Evolutionary conservation across 2,797 vertebrate species (phyloP), one percentile per base, ranked within the genome.

Genomic region (Gambusia yucatana): DNA sequence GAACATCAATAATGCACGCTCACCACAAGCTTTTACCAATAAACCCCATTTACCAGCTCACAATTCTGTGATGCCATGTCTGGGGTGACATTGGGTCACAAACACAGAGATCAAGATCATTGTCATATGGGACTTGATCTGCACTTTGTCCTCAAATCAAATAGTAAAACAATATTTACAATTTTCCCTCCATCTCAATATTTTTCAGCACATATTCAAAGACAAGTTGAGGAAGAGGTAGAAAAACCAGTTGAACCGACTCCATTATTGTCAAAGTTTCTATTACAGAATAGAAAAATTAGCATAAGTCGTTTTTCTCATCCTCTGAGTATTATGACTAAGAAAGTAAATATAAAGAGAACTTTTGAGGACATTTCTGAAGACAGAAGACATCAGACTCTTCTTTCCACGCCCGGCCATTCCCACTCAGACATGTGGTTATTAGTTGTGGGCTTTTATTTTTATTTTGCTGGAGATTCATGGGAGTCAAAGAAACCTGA

Each of bases 1-100:
- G 59, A 72, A 78, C 65, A 88, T 91, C 30, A 91, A 93, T 92
- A 87, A 90, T 92, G 74, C 57, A 92, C 73, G 47, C 55, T 30
- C 70, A 75, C 72, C 74, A 57, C 65, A 69, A 77, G 86, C 89
- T 88, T 87, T 91, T 85, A 87, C 87, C 85, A 86, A 79, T 85
- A 89, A 92, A 88, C 74, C 25, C 73, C 73, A 16, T 86, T 85
- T 77, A 77, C 48, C 74, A 72, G 67, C 77, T 70, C 72, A 28
- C n/a, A 28, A 14, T 43, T 70, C 25, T 46, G 43, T 70, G 41
- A 46, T 44, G 39, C 7, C 10, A 70, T 70, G 25, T 44, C 67
- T 16, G 6, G 6, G 43, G 43, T 72, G 67, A 16, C n/a, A 39
- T 71, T 76, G 22, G 28, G 22, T 36, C 47, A 7, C 9, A 6